Conservation (phyloP, 1,140 invertebrate genomes). For the Leptopilina clavipes region DNA sequence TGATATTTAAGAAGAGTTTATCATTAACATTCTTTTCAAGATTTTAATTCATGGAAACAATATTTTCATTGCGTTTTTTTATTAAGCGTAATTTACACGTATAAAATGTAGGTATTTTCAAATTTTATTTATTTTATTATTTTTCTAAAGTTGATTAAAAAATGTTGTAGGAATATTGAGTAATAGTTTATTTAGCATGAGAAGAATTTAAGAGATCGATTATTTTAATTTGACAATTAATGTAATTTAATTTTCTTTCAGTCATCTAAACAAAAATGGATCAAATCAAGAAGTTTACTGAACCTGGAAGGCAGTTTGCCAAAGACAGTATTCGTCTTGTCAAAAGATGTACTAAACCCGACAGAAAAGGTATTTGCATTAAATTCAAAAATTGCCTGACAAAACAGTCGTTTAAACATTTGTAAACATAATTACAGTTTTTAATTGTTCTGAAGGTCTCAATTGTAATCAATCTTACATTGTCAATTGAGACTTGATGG, state of each 20-base stretch:
- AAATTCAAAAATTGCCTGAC: background rate
- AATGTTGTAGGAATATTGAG: background rate
- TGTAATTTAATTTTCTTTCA: conserved; percentile 6
- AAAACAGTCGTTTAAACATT: conserved; percentile 3
- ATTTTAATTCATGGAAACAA: too few relatives aligned
- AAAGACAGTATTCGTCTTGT: conserved; percentile 98
- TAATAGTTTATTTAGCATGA: background rate
- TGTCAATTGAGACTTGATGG: background rate
- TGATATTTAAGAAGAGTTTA: too few relatives aligned
- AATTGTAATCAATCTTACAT: conserved; percentile 6
- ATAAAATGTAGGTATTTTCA: too few relatives aligned
- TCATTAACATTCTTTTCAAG: too few relatives aligned
- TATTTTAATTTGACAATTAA: background rate
- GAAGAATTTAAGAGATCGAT: background rate
- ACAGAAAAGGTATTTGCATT: conserved; percentile 90
- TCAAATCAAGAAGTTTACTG: conserved; percentile 95
- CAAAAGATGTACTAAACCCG: conserved; percentile 99
- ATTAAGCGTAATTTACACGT: too few relatives aligned
- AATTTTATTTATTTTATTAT: too few relatives aligned
- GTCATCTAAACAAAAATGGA: conserved; percentile 83
- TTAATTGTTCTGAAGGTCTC: background rate
- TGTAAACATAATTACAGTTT: conserved; percentile 3
- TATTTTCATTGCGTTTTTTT: too few relatives aligned
- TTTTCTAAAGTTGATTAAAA: too few relatives aligned
- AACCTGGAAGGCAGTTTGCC: conserved; percentile 96